Base-by-base conservation (phyloP, 2,797 vertebrate genomes). In the Geotrypetes seraphini region DNA sequence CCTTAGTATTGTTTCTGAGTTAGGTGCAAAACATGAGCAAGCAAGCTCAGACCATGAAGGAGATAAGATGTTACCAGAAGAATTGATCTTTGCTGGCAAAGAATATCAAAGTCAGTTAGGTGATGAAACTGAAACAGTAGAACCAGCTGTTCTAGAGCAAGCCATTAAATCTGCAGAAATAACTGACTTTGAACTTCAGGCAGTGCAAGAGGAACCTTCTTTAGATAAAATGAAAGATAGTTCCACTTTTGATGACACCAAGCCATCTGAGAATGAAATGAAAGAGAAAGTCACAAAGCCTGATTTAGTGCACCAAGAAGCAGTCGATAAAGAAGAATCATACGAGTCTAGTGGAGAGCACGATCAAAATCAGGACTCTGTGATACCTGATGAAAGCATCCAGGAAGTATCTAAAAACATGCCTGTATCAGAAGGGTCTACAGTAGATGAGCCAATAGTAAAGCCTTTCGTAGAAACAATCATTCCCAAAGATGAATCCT, bases 311-410 rank as follows among this genome's bases (percentile, higher is more conserved):
- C 95, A 98, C 55, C 95, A 98, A 67, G 95, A 98, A 60, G 95
- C 95, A 12, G 81, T 97, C 14, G 95, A 98, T 63, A 96, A 96
- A 17, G 95, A 98, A 55, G 95, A 98, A 43, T 94, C 90, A 11
- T 98, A 97, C 2, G 92, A 98, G 62, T 85, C 82, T 10, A 85
- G 82, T 12, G 82, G 82, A 25, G 82, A 85, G 28, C 81, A 81
- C 19, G 75, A 75, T 37, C 72, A 74, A 34, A 7, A 36, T 12
- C 70, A 68, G 29, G 82, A 84, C 36, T 20, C 27, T n/a, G n/a
- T n/a, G n/a, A n/a, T n/a, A n/a, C n/a, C n/a, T n/a, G n/a, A 68
- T 8, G 69, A 68, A n/a, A 30, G 50, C 44, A 78, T n/a, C n/a
- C n/a, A 78, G 58, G 56, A 50, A 45, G 71, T 78, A 41, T 53